These are phyloP conservation scores for Strigamia crassipes DNA, from an alignment of 2,888 invertebrate genomes.

Conservation along the genomic window DNA sequence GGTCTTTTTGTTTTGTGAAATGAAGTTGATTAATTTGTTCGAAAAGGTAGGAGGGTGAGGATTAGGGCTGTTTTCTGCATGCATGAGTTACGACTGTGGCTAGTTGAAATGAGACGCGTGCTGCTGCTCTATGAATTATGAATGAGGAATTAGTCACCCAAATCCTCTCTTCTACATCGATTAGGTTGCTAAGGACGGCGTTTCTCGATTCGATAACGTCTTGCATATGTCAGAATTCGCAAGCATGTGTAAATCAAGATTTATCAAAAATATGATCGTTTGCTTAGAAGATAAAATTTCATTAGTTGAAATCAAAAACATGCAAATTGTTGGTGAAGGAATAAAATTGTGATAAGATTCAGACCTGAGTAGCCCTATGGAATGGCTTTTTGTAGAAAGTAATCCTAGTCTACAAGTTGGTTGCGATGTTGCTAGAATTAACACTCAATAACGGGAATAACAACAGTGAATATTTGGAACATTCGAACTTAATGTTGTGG, in stretches of 20 bases:
- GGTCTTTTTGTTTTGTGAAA: neutral
- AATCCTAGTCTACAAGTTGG: too few species aligned
- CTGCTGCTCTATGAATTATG: slow-evolving; percentile 16
- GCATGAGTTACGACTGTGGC: slow-evolving; percentile 21
- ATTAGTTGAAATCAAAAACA: too few species aligned
- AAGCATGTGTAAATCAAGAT: slow-evolving; percentile 21
- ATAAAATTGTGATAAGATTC: too few species aligned
- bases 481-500: too few species aligned
- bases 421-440: too few species aligned
- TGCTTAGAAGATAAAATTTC: too few species aligned
- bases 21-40: slow-evolving; percentile 9
- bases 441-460: too few species aligned
- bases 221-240: slow-evolving; percentile 16
- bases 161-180: slow-evolving; percentile 21
- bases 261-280: neutral
- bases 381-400: too few species aligned
- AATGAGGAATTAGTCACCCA: slow-evolving; percentile 21
- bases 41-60: slow-evolving; percentile 8
- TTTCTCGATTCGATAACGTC: slow-evolving; percentile 12
- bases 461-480: too few species aligned
- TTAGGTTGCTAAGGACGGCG: slow-evolving; percentile 16
- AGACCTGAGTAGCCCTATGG: too few species aligned
- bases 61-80: slow-evolving; percentile 8
- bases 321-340: too few species aligned
- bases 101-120: slow-evolving; percentile 8